phyloP scores from a whole-genome alignment of 2,113 vertebrate species.

The Poicephalus gulielmi region DNA sequence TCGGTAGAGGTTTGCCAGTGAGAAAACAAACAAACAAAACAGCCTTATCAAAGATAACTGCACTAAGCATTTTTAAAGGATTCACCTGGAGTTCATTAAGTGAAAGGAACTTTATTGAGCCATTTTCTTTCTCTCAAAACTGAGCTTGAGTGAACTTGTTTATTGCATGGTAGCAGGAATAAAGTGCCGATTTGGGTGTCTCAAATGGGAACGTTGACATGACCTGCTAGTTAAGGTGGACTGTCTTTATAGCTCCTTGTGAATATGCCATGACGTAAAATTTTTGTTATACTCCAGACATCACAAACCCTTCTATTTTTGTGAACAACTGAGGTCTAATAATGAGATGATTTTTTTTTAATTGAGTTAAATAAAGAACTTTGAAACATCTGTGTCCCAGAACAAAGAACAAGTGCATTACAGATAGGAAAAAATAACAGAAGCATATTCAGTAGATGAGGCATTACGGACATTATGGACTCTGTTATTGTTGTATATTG shows the following conservation, averaged over 20 bases:
- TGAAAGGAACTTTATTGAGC: neutral
- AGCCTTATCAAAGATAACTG: neutral
- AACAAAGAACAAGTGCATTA: neutral
- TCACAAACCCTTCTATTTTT: neutral
- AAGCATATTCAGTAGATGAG: neutral
- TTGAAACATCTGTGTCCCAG: constrained; percentile 14
- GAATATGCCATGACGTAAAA: neutral
- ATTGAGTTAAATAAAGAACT: constrained; percentile 23
- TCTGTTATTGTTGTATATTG: neutral
- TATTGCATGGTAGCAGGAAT: neutral
- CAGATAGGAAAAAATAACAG: neutral
- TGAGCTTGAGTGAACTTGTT: neutral
- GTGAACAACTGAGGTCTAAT: neutral
- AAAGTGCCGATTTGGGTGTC: neutral
- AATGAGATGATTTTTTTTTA: neutral
- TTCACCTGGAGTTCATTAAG: neutral
- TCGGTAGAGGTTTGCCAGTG: neutral
- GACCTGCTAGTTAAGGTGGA: neutral
- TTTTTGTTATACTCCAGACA: neutral
- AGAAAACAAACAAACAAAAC: neutral
- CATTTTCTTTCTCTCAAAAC: neutral
- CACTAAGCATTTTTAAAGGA: neutral
- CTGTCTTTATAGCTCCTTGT: neutral
- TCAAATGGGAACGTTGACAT: neutral
- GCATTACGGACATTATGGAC: neutral